Evolutionary conservation across 2,113 vertebrate species (phyloP), one percentile per base, ranked within the genome.

Genomic region (Aythya baeri): DNA sequence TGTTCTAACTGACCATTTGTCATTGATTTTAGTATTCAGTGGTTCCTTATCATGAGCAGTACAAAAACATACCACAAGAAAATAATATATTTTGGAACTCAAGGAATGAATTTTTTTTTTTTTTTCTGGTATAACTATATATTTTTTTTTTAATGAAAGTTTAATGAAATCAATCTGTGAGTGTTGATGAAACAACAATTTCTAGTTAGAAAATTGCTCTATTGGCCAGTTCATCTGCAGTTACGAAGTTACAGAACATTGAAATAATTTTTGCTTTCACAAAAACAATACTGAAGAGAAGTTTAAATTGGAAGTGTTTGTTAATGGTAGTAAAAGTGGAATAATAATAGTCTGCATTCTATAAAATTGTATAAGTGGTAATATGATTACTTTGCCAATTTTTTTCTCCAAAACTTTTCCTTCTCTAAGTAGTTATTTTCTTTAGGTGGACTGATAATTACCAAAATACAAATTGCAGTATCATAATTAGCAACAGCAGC

Each of bases 21-120:
- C 14, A n/a, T 13, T 54, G 13, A 3, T 9, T 79, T 83, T 71
- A 26, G 7, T 49, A 66, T 63, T 5, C 26, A 54, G 5, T 62
- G 2, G 0, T 71, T 91, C 11, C 4, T 61, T 83, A 68, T 59
- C 8, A 15, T 66, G 7, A 83, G 5, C 6, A 14, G 11, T 43
- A 62, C 36, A 31, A 83, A 68, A 41, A 3, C 1, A 50, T 6
- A 55, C 1, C 5, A 63, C 1, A 50, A 55, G 6, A 85, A 77
- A 85, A 66, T 9, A n/a, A 46, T 20, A 8, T 3, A 34, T 34
- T 61, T 77, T 61, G 12, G 38, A 57, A 36, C 3, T 2, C 7
- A 32, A 54, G 72, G 4, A 76, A 58, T 41, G 0, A 83, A 0
- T 0, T 52, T 89, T n/a, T 15, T n/a, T 41, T 1, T 41, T 49